phyloP scores from a whole-genome alignment of 2,888 invertebrate species.

The Xestoiulus laeticollis region DNA sequence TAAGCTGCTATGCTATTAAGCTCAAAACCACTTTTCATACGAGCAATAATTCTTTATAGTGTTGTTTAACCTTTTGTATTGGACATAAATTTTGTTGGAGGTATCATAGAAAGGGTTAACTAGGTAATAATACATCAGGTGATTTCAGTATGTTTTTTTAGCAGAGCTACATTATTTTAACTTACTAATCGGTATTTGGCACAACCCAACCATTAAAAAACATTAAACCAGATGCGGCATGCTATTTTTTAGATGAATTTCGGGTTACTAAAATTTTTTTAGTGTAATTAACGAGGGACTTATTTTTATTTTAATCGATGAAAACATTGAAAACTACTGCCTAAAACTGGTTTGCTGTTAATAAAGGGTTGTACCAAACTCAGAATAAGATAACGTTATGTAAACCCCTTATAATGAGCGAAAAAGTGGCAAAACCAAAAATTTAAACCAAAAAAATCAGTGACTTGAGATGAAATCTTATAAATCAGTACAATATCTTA shows the following conservation, averaged over 20 bases:
- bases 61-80: neutral
- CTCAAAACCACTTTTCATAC: neutral
- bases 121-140: neutral
- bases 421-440: too few species aligned
- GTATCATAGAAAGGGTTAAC: neutral
- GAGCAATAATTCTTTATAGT: neutral
- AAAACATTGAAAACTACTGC: neutral
- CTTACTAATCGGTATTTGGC: too few species aligned
- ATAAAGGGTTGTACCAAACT: neutral
- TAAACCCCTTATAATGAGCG: too few species aligned
- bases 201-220: too few species aligned
- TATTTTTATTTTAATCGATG: too few species aligned
- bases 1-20: neutral
- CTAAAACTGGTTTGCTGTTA: neutral
- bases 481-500: too few species aligned
- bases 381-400: neutral
- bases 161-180: neutral
- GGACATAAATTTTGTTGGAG: neutral
- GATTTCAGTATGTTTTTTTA: neutral
- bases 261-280: too few species aligned
- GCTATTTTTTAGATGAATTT: too few species aligned
- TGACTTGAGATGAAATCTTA: too few species aligned
- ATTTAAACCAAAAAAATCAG: too few species aligned
- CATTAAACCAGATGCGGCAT: too few species aligned
- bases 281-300: too few species aligned